Evolutionary conservation across 2,888 invertebrate genomes (phyloP), one percentile per base, ranked within the genome.

Genomic region (Lucinisca nassula): DNA sequence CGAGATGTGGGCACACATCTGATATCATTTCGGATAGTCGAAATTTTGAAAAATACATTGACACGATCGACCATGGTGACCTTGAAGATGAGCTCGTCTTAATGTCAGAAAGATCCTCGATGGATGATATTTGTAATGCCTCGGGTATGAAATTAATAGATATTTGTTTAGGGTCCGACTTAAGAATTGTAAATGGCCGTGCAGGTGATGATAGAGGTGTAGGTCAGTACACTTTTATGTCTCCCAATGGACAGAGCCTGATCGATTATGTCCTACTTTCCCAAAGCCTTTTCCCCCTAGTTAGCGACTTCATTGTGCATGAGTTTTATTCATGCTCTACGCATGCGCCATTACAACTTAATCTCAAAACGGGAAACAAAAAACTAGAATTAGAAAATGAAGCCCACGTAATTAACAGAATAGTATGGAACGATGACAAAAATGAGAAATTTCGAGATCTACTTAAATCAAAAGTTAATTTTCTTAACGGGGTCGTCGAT

Each of bases 171-270:
- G 27, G 61, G 24, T n/a, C 61, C 3, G 40, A 58, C n/a, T 24
- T 78, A 32, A 61, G 27, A 78, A 78, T 78, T 61, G 61, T 58
- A 10, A 61, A 78, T 78, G 78, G 78, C 32, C 35, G 78, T 8
- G n/a, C 37, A 37, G 78, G 78, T 17, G 24, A 61, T n/a, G 78
- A 78, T n/a, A 51, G 21, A 55, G 55, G n/a, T n/a, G 21, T 55
- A 35, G 76, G 76, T 32, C 27, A 55, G 1, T 76, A 32, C 24
- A 76, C 76, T 24, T 55, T 12, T 24, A 32, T 76, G n/a, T 38
- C 10, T 6, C 55, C 10, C 17, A 55, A 55, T 55, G 55, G 55
- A 6, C 21, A 55, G n/a, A 55, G 55, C 21, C n/a, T 55, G 4
- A 55, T 55, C 6, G 55, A 55, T 55, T 55, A 55, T 21, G 55